These are phyloP conservation scores for Drosophila seguyi DNA, from an alignment of 1,140 invertebrate species.

Conservation along the genomic window DNA sequence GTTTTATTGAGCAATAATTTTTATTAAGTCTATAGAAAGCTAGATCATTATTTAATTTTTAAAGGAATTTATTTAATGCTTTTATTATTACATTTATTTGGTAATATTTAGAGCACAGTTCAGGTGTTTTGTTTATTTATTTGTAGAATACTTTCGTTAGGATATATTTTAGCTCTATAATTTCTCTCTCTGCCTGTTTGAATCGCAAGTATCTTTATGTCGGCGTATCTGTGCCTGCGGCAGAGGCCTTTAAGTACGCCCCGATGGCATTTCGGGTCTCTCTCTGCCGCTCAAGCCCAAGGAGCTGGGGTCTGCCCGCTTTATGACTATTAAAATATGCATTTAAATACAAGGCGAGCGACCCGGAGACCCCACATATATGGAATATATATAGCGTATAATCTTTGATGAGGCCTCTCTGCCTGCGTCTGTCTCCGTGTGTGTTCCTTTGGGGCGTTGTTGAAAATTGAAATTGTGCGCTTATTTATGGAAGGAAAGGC, in stretches of 20 bases:
- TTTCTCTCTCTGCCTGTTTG: slow-evolving; percentile 5
- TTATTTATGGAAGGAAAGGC: slow-evolving; percentile 63
- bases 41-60: too few species aligned
- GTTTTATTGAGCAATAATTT: too few species aligned
- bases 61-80: too few species aligned
- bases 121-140: not conserved
- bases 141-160: not conserved
- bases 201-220: slow-evolving; percentile 15
- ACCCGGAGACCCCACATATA: slow-evolving; percentile 11
- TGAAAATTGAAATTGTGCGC: slow-evolving; percentile 80
- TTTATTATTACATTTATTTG: not conserved
- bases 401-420: slow-evolving; percentile 37
- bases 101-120: not conserved
- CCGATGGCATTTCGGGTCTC: slow-evolving; percentile 63
- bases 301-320: slow-evolving; percentile 50
- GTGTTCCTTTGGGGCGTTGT: slow-evolving; percentile 40
- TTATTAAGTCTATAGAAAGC: too few species aligned
- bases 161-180: not conserved
- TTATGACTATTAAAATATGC: slow-evolving; percentile 81
- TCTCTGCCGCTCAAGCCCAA: slow-evolving; percentile 24
- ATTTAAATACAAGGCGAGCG: slow-evolving; percentile 69
- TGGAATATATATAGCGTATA: slow-evolving; percentile 17
- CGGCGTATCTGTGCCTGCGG: slow-evolving; percentile 36
- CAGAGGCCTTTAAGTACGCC: slow-evolving; percentile 70
- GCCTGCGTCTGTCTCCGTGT: slow-evolving; percentile 36